Evolutionary conservation across 1,140 invertebrate species (phyloP).

Genomic region (Batillaria attramentaria): DNA sequence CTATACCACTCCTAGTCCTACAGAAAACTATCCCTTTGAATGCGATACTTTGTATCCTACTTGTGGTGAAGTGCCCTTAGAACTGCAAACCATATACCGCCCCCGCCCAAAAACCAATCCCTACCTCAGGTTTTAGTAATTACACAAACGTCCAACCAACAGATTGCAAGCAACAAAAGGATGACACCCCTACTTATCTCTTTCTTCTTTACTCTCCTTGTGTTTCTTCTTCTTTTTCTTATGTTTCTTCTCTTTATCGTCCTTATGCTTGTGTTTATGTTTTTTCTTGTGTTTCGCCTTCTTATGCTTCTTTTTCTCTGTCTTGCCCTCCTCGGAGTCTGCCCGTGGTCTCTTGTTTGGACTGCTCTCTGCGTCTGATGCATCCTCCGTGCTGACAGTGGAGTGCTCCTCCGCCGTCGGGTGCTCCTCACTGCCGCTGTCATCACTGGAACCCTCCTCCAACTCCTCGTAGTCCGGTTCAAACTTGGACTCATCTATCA

Average conservation of each 20-base stretch:
- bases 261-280: conserved; percentile 39
- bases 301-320: conserved; percentile 36
- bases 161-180: too few relatives aligned
- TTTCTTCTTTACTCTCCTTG: conserved; percentile 43
- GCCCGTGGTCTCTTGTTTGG: conserved; percentile 20
- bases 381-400: conserved; percentile 24
- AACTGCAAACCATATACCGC: too few relatives aligned
- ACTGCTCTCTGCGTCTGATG: conserved; percentile 27
- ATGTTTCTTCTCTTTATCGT: conserved; percentile 37
- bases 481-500: conserved; percentile 64
- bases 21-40: too few relatives aligned
- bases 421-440: conserved; percentile 29
- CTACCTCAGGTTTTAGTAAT: too few relatives aligned
- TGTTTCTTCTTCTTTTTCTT: conserved; percentile 48
- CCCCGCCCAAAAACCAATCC: too few relatives aligned
- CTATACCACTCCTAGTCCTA: too few relatives aligned
- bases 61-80: too few relatives aligned
- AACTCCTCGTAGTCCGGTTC: conserved; percentile 65
- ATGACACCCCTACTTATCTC: too few relatives aligned
- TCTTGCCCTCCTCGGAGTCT: conserved; percentile 13
- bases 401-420: conserved; percentile 22
- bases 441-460: conserved; percentile 32
- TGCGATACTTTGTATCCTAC: too few relatives aligned
- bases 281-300: conserved; percentile 36
- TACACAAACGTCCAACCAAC: too few relatives aligned